Evolutionary conservation across 2,888 invertebrate genomes (phyloP).

Genomic region (Hemithea aestivaria): DNA sequence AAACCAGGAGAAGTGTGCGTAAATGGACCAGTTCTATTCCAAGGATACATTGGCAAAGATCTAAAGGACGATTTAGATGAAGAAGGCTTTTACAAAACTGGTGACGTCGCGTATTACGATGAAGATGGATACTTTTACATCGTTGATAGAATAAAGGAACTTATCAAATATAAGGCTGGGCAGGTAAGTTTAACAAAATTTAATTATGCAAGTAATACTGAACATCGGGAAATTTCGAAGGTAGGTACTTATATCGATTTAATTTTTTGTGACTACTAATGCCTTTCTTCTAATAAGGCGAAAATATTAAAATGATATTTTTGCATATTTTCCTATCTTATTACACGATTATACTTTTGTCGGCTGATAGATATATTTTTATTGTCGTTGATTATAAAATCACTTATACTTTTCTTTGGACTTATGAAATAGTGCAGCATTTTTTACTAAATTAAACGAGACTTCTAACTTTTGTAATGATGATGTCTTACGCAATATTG

Average conservation of each 20-base stretch:
- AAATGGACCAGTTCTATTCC: constrained; percentile 51
- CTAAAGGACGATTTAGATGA: constrained; percentile 43
- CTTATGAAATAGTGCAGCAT: no score
- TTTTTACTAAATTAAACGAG: no score
- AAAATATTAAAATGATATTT: not conserved
- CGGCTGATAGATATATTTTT: no score
- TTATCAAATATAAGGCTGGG: constrained; percentile 61
- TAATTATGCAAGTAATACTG: no score
- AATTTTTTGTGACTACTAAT: no score
- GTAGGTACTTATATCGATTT: no score
- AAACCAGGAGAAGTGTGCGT: constrained; percentile 54
- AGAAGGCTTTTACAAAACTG: constrained; percentile 58
- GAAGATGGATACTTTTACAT: constrained; percentile 55
- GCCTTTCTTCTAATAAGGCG: no score
- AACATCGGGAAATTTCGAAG: no score
- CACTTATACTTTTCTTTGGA: no score
- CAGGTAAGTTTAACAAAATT: constrained; percentile 49
- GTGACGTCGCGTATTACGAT: constrained; percentile 60
- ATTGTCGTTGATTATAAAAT: no score
- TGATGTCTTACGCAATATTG: no score
- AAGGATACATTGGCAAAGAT: constrained; percentile 51
- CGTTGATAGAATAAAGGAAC: constrained; percentile 59
- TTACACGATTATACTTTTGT: not conserved
- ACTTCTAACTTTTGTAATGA: no score
- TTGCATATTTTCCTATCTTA: not conserved